Conservation (phyloP, 2,113 vertebrate species). For the Cariama cristata region DNA sequence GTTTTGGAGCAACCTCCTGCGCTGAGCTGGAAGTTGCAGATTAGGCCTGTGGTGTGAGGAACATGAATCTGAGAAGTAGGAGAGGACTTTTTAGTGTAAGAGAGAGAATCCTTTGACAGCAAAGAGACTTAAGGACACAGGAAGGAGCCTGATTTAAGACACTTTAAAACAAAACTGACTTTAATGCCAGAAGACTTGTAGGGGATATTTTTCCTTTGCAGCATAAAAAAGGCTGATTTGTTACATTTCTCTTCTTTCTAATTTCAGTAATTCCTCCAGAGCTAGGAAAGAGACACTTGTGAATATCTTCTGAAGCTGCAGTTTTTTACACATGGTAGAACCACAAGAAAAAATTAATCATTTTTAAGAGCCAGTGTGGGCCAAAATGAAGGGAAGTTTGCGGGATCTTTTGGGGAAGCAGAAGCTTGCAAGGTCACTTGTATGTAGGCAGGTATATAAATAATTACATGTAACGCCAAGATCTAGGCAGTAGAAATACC, state of each 20-base stretch:
- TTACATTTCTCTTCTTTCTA: not conserved
- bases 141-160: not conserved
- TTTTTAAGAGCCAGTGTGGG: not conserved
- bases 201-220: not conserved
- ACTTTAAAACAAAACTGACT: not conserved
- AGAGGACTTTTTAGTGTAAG: not conserved
- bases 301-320: not conserved
- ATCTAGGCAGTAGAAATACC: not conserved
- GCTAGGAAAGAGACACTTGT: not conserved
- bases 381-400: not conserved
- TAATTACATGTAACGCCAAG: not conserved
- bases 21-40: fast-evolving
- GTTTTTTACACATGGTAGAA: not conserved
- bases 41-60: not conserved
- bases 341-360: not conserved
- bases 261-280: not conserved
- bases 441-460: not conserved
- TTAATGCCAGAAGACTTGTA: not conserved
- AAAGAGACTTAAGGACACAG: not conserved
- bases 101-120: not conserved
- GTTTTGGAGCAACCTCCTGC: not conserved
- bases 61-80: not conserved
- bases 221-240: not conserved
- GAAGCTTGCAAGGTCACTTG: not conserved
- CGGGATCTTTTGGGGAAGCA: not conserved